These are phyloP conservation scores for cattle (Bos taurus) DNA, from an alignment of 2,113 vertebrate genomes.

Conservation along the genomic window ARS-UCD2.0 NC_037357.1:122369501-122370000, in stretches of 20 bases:
- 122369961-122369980: constrained; percentile 45
- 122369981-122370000: constrained; percentile 63
- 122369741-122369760: neutral
- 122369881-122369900: constrained; percentile 10
- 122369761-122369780: neutral
- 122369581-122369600: neutral
- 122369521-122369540: neutral
- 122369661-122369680: neutral
- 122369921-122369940: constrained; percentile 38
- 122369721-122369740: neutral
- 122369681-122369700: neutral
- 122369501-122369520: neutral
- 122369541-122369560: neutral
- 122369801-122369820: neutral
- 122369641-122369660: neutral
- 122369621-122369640: neutral
- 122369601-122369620: neutral
- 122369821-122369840: neutral
- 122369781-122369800: neutral
- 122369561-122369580: neutral
- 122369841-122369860: neutral
- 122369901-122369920: constrained; percentile 30
- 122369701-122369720: neutral
- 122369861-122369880: constrained; percentile 18
- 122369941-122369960: constrained; percentile 1